A percentile compares a stretch with the other conserved stretches of the same genome.
These are phyloP conservation scores for Tolypeutes matacus DNA, from an alignment of 2,797 vertebrate genomes.

Conservation along the genomic window DNA sequence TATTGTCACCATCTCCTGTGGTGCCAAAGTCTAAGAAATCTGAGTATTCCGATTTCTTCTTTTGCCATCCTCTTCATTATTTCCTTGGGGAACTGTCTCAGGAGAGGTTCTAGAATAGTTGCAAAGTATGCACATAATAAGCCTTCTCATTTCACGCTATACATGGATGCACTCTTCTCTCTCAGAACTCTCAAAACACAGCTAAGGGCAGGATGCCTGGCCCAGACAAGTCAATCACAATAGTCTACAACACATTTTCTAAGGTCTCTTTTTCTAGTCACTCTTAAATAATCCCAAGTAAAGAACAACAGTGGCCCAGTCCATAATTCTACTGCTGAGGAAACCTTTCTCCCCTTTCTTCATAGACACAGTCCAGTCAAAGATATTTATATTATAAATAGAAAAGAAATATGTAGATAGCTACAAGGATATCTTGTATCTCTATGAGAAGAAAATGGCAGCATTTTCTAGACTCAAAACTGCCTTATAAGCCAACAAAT, in stretches of 20 bases:
- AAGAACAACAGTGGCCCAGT: not conserved
- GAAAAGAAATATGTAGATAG: not conserved
- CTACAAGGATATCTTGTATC: not conserved
- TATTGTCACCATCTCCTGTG: not conserved
- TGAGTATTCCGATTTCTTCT: not conserved
- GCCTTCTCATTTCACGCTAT: not conserved
- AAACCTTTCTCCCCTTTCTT: not conserved
- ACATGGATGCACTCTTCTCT: not conserved
- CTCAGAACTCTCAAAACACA: not conserved
- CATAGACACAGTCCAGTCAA: not conserved
- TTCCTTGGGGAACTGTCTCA: not conserved
- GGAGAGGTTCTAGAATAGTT: not conserved
- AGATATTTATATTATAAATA: not conserved
- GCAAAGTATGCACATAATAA: not conserved
- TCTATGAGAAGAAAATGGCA: not conserved
- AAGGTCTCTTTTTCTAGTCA: not conserved
- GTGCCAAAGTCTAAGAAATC: not conserved
- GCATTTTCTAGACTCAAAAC: conserved; percentile 28
- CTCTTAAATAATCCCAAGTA: not conserved
- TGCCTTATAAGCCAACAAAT: not conserved
- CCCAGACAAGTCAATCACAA: not conserved
- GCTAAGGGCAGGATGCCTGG: not conserved
- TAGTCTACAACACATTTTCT: not conserved
- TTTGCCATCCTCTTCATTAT: not conserved
- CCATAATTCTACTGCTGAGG: not conserved